phyloP scores from a whole-genome alignment of 1,140 invertebrate genomes.

The Drosophila azteca region DNA sequence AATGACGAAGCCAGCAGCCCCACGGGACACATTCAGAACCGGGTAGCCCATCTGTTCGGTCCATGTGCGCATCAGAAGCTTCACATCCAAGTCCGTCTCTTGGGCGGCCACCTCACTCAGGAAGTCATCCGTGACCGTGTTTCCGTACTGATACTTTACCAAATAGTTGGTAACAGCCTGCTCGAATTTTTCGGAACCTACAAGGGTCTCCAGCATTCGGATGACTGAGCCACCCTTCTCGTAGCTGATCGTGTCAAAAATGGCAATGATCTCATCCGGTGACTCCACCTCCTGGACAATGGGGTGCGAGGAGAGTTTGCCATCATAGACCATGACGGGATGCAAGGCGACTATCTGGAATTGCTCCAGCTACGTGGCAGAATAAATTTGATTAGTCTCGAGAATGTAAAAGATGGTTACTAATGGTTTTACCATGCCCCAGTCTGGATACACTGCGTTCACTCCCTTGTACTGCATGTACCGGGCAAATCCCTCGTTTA shows the following conservation, averaged over 20 bases:
- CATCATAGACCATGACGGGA: constrained; percentile 90
- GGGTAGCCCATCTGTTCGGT: constrained; percentile 96
- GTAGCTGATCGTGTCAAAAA: constrained; percentile 97
- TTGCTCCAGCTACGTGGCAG: constrained; percentile 86
- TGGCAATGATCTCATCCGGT: constrained; percentile 94
- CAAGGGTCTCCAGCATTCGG: constrained; percentile 94
- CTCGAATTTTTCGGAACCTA: constrained; percentile 91
- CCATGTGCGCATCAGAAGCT: constrained; percentile 95
- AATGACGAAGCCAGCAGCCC: constrained; percentile 85
- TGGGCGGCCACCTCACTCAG: constrained; percentile 86
- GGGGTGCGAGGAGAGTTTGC: constrained; percentile 93
- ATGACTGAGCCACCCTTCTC: constrained; percentile 95
- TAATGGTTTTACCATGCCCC: constrained; percentile 89
- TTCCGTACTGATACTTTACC: constrained; percentile 88
- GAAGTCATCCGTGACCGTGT: constrained; percentile 92
- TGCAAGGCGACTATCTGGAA: constrained; percentile 91
- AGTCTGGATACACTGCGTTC: constrained; percentile 89
- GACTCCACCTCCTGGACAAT: constrained; percentile 92
- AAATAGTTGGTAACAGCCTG: constrained; percentile 90
- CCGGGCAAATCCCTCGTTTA: constrained; percentile 96
- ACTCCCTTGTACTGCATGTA: constrained; percentile 94
- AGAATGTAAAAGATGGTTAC: no score
- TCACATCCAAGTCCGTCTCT: constrained; percentile 84
- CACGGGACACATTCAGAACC: constrained; percentile 87
- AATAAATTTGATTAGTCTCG: not conserved